phyloP scores from a whole-genome alignment of 2,888 invertebrate genomes.

The Biston betularia region DNA sequence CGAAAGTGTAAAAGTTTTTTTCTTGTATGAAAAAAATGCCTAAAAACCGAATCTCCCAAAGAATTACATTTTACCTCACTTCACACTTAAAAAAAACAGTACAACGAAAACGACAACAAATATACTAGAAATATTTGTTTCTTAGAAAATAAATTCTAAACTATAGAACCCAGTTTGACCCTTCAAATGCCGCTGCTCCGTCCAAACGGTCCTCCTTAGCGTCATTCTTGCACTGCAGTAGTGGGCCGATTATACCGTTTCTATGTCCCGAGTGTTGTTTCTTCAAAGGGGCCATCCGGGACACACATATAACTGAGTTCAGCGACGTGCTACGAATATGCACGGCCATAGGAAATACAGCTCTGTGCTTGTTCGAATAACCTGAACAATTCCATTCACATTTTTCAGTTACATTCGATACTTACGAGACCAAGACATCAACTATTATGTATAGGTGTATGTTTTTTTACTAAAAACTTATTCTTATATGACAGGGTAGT shows the following conservation, averaged over 20 bases:
- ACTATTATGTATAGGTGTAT: too few species aligned
- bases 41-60: too few species aligned
- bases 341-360: background rate
- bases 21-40: too few species aligned
- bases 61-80: too few species aligned
- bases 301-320: conserved; percentile 60
- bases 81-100: too few species aligned
- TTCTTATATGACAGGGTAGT: too few species aligned
- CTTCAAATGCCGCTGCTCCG: background rate
- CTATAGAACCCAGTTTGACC: conserved; percentile 31
- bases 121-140: background rate
- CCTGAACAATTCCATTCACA: background rate
- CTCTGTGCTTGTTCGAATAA: background rate
- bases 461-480: too few species aligned
- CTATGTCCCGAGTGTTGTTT: conserved; percentile 62
- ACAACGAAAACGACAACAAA: background rate
- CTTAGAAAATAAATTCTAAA: conserved; percentile 21
- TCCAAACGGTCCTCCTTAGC: conserved; percentile 20
- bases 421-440: too few species aligned
- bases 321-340: conserved; percentile 62
- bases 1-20: too few species aligned
- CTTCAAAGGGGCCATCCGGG: conserved; percentile 64
- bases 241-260: conserved; percentile 38
- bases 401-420: background rate
- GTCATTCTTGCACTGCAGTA: conserved; percentile 43